Conservation (phyloP, 2,888 invertebrate species). For the Proisotoma minuta region DNA sequence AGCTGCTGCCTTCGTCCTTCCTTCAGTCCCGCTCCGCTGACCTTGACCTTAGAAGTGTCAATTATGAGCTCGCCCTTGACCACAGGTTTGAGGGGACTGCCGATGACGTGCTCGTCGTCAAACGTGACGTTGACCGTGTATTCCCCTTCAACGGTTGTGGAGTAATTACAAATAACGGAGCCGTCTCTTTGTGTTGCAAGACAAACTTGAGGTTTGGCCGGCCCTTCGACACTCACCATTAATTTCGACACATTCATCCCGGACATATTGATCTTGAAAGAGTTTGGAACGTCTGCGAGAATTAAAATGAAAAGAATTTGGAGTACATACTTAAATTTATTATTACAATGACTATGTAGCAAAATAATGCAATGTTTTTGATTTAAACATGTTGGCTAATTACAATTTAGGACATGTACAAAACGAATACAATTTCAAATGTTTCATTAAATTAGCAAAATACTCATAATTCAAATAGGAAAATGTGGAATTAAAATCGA, state of each 20-base stretch:
- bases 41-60: slow-evolving; percentile 43
- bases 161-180: slow-evolving; percentile 40
- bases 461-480: too few species aligned
- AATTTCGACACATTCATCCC: slow-evolving; percentile 45
- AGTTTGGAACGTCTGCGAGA: slow-evolving; percentile 40
- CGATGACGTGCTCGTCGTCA: slow-evolving; percentile 44
- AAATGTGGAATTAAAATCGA: too few species aligned
- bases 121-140: slow-evolving; percentile 44
- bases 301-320: not conserved
- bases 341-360: too few species aligned
- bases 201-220: slow-evolving; percentile 42
- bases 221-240: slow-evolving; percentile 44
- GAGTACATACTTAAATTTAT: too few species aligned
- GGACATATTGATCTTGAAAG: slow-evolving; percentile 42
- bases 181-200: slow-evolving; percentile 44
- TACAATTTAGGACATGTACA: too few species aligned
- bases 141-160: slow-evolving; percentile 38
- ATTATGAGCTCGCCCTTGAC: slow-evolving; percentile 43
- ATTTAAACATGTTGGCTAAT: too few species aligned
- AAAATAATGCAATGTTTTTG: too few species aligned
- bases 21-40: slow-evolving; percentile 39
- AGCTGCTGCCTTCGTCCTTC: slow-evolving; percentile 35
- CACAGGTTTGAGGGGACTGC: slow-evolving; percentile 41
- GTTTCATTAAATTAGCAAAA: too few species aligned
- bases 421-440: too few species aligned